Base-by-base conservation (phyloP, 30 jellyfish, hydroid and myxozoan species). In the Aurelia sp. region DNA sequence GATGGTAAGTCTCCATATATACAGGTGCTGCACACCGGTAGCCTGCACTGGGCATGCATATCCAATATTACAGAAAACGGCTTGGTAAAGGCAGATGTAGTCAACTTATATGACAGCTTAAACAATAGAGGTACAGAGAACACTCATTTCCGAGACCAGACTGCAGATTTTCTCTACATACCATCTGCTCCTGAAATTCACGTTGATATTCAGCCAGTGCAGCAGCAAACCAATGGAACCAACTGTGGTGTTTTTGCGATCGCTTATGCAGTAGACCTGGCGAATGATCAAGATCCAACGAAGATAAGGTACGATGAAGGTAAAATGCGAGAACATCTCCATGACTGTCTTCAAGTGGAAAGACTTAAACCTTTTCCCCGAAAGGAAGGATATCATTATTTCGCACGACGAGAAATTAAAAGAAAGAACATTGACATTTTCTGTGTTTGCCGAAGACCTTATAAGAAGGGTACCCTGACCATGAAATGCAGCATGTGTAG, bases 161-260 rank as follows among this genome's bases (percentile, higher is more conserved):
- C 31, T 37, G 79, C 79, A 68, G 79, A 68, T 68, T 4, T 68
- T 15, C 79, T 68, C 18, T 68, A 23, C n/a, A 33, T 68, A 23
- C 79, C 79, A 19, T 68, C 61, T 68, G 79, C 79, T 68, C 79
- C 79, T n/a, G 79, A 30, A n/a, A 68, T 68, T 68, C 79, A 68
- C 48, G 79, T 73, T 22, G 74, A 50, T 19, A 35, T 73, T 73
- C 71, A 50, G 20, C 84, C 84, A 73, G 73, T 73, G 68, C 84
- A 73, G 71, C 84, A 73, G 84, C 84, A 73, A 73, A 55, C 71
- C 27, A 73, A 73, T 55, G 84, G 84, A 15, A 44, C 71, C 71
- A 73, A 44, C 74, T 73, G 84, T 55, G 84, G 84, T 21, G 73
- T 73, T 2, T 73, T 47, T 52, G 74, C 66, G 40, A 73, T 73